These are phyloP conservation scores for Ophiodon elongatus DNA, from an alignment of 2,113 vertebrate species.

Conservation along the genomic window DNA sequence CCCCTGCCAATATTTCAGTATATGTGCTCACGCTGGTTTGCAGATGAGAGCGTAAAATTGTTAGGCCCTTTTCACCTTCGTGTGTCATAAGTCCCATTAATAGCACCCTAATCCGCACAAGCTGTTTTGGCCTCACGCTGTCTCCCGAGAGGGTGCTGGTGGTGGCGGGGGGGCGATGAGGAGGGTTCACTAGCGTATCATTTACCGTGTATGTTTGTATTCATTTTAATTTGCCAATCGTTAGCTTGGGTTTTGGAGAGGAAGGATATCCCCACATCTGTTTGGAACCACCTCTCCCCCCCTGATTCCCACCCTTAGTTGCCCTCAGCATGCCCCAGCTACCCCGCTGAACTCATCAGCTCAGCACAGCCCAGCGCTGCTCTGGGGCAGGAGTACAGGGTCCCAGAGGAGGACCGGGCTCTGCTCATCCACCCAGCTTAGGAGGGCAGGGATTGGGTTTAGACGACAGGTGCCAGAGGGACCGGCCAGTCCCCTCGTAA, in stretches of 20 bases:
- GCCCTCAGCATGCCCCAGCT: slow-evolving; percentile 51
- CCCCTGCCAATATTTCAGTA: slow-evolving; percentile 43
- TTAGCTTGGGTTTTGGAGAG: slow-evolving; percentile 5
- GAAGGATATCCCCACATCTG: slow-evolving; percentile 39
- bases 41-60: slow-evolving; percentile 72
- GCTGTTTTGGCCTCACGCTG: slow-evolving; percentile 48
- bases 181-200: slow-evolving; percentile 36
- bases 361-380: slow-evolving; percentile 37
- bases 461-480: slow-evolving; percentile 84
- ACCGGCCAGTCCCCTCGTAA: slow-evolving; percentile 67
- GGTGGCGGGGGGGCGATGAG: background rate
- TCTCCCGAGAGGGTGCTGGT: slow-evolving; percentile 24
- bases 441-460: slow-evolving; percentile 69
- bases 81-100: slow-evolving; percentile 80
- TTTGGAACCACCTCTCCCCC: slow-evolving; percentile 1
- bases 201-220: slow-evolving; percentile 30
- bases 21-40: slow-evolving; percentile 39
- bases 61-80: slow-evolving; percentile 72
- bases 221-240: slow-evolving; percentile 8
- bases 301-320: slow-evolving; percentile 27
- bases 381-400: slow-evolving; percentile 48
- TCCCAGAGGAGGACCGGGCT: slow-evolving; percentile 68
- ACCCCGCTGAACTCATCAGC: slow-evolving; percentile 61
- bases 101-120: slow-evolving; percentile 72
- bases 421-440: slow-evolving; percentile 75